Conservation (phyloP, 2,113 vertebrate species). For the Callospermophilus lateralis region DNA sequence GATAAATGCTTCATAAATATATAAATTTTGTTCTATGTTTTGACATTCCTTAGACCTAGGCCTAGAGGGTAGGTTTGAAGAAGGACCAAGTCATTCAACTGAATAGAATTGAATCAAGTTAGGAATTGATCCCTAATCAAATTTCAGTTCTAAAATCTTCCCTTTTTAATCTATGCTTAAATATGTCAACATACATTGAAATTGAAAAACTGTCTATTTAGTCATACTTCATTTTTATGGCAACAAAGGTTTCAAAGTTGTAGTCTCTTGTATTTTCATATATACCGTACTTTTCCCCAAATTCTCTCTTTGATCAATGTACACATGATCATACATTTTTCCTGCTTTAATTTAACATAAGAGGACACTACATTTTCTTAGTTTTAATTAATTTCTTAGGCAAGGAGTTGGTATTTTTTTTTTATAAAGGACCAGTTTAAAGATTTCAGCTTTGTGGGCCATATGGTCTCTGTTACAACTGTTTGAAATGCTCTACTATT, state of each 20-base stretch:
- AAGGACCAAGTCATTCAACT: background rate
- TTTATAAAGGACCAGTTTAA: background rate
- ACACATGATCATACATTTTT: background rate
- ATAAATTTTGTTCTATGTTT: constrained; percentile 47
- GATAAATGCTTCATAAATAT: constrained; percentile 7
- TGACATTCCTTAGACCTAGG: background rate
- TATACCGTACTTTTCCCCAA: background rate
- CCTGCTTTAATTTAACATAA: background rate
- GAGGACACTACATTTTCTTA: background rate
- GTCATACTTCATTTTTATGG: background rate
- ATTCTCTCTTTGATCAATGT: background rate
- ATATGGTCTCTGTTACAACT: background rate
- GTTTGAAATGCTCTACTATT: background rate
- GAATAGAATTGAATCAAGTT: background rate
- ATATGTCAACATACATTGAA: background rate
- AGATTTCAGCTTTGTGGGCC: background rate
- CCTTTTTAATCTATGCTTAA: background rate
- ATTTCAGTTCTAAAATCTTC: background rate
- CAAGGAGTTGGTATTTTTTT: background rate
- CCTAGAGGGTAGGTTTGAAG: background rate
- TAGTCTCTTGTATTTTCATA: background rate
- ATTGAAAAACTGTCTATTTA: background rate
- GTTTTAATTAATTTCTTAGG: background rate
- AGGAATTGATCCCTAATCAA: background rate
- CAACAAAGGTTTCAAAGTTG: background rate